phyloP scores from a whole-genome alignment of 2,888 invertebrate genomes.

The Taenaris catops region DNA sequence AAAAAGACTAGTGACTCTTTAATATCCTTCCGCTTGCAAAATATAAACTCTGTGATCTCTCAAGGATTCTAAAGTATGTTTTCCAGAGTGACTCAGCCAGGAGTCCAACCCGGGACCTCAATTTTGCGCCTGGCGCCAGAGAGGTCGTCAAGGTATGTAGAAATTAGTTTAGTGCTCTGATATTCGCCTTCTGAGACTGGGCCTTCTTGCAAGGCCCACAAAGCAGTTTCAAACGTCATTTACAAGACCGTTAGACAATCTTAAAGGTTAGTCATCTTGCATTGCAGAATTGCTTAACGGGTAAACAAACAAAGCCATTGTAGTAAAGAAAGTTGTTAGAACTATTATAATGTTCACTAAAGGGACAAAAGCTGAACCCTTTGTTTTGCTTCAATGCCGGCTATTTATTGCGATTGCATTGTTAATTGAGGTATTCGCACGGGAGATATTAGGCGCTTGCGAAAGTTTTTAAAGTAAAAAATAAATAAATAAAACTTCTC shows the following conservation, averaged over 20 bases:
- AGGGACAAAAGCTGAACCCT: slow-evolving; percentile 36
- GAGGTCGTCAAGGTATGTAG: too few relatives aligned
- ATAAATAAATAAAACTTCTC: slow-evolving; percentile 28
- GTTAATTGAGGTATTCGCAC: slow-evolving; percentile 36
- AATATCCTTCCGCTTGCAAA: not conserved
- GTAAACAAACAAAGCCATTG: slow-evolving; percentile 40
- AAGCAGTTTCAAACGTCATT: too few relatives aligned
- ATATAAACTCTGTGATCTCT: too few relatives aligned
- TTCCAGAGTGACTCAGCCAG: too few relatives aligned
- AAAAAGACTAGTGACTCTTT: not conserved
- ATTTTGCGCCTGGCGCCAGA: too few relatives aligned
- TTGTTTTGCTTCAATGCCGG: slow-evolving; percentile 39
- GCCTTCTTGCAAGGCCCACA: not conserved
- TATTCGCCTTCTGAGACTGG: too few relatives aligned
- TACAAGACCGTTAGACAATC: slow-evolving; percentile 7
- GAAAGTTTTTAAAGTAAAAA: slow-evolving; percentile 26
- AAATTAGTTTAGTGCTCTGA: not conserved
- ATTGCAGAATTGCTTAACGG: slow-evolving; percentile 47
- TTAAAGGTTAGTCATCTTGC: slow-evolving; percentile 44
- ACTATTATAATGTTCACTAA: slow-evolving; percentile 44
- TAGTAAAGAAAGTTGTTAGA: slow-evolving; percentile 42
- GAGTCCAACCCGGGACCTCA: too few relatives aligned
- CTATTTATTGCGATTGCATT: slow-evolving; percentile 42
- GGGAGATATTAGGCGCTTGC: slow-evolving; percentile 21
- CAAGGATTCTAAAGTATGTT: too few relatives aligned